phyloP scores from a whole-genome alignment of 2,797 vertebrate species.

The Poeciliopsis paucimaculata region DNA sequence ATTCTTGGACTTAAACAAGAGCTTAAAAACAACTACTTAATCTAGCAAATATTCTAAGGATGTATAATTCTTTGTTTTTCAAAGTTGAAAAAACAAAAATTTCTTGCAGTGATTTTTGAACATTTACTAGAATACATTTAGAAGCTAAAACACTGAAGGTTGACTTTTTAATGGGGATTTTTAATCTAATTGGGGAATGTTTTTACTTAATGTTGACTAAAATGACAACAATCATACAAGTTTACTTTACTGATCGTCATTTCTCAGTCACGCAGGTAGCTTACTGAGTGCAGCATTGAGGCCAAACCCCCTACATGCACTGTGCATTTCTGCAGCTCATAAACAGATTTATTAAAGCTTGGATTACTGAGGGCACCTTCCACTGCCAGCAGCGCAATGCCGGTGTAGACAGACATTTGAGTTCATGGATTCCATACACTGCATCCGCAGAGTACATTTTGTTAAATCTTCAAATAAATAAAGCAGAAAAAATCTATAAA shows the following conservation, averaged over 20 bases:
- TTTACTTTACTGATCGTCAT: neutral
- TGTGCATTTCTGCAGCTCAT: neutral
- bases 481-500: too few species aligned
- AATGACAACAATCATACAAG: neutral
- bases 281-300: neutral
- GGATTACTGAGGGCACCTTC: conserved; percentile 1
- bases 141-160: neutral
- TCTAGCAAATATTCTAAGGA: neutral
- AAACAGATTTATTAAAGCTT: neutral
- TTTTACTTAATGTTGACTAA: neutral
- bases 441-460: too few species aligned
- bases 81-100: neutral
- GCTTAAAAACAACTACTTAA: neutral
- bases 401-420: neutral
- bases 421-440: neutral
- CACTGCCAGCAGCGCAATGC: neutral
- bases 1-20: neutral
- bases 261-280: neutral
- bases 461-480: too few species aligned
- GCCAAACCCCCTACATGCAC: neutral
- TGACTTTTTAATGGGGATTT: neutral
- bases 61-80: neutral
- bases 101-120: neutral
- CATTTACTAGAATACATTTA: neutral
- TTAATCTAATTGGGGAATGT: neutral